Evolutionary conservation across 1,140 invertebrate species (phyloP), one percentile per base, ranked within the genome.

Genomic region (Capitella teleta): DNA sequence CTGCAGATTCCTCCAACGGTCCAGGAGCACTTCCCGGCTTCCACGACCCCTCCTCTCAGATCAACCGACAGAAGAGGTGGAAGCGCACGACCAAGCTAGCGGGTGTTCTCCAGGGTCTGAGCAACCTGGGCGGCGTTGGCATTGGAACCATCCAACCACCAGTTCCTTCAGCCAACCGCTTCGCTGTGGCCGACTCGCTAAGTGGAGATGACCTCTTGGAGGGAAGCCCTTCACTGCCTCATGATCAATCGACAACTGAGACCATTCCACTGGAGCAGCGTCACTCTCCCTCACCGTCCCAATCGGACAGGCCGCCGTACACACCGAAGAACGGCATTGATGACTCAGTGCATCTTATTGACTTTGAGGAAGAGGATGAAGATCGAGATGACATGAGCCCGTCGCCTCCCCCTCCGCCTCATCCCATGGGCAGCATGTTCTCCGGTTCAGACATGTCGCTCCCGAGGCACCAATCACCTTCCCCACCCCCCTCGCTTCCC

Each of bases 291-390:
- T 18, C 26, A 16, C 5, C 25, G 4, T 16, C 18, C 2, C 10
- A 5, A 10, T 16, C 30, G 16, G 5, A 10, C 28, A 24, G 32
- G n/a, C 25, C 25, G 24, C 23, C 8, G 19, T 21, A 25, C 21
- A 44, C 28, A 10, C 42, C 42, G 2, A 16, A 21, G 0, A 26
- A 25, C 21, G 18, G 23, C 21, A 44, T 44, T 23, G 45, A 47
- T 19, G 45, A 47, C 14, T 10, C 28, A 2, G 32, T 47, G 28
- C 45, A 47, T 34, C 45, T 47, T 26, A 47, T 47, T 21, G 45
- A 47, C 45, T 47, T 47, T 36, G 45, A n/a, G n/a, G n/a, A n/a
- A n/a, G n/a, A 41, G 10, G 38, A 41, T 41, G 38, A 21, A 8
- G 38, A 41, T 6, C 38, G 38, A 12, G 38, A 41, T 41, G 30